phyloP scores from a whole-genome alignment of 2,797 vertebrate species.

The Anabacerthia variegaticeps region DNA sequence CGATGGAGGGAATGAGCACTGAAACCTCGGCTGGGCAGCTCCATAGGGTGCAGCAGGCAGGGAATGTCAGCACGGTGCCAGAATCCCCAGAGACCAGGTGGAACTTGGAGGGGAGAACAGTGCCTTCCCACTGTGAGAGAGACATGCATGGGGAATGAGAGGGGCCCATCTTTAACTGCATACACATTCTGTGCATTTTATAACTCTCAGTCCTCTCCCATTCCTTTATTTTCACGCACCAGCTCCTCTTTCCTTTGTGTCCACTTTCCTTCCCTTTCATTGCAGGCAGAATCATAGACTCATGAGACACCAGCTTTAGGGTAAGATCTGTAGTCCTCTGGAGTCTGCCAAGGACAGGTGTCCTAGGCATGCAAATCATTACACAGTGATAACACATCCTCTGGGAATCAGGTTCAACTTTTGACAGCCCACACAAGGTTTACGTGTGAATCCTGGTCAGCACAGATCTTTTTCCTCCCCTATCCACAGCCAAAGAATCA shows the following conservation, averaged over 20 bases:
- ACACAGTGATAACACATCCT: neutral
- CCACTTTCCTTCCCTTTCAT: neutral
- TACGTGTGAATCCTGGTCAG: neutral
- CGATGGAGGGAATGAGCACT: conserved; percentile 41
- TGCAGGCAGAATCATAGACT: neutral
- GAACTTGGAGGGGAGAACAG: neutral
- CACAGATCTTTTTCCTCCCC: neutral
- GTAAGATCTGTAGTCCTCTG: neutral
- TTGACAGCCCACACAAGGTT: neutral
- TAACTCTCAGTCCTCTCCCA: neutral
- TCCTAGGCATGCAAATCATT: neutral
- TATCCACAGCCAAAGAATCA: neutral
- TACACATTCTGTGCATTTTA: neutral
- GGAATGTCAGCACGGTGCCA: conserved; percentile 3
- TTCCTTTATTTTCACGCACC: neutral
- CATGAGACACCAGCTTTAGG: neutral
- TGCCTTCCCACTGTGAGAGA: neutral
- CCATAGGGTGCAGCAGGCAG: rapidly evolving
- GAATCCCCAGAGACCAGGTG: neutral
- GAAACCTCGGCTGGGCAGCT: conserved; percentile 29
- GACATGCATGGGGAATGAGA: rapidly evolving
- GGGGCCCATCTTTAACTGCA: neutral
- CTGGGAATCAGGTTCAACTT: neutral
- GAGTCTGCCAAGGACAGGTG: neutral
- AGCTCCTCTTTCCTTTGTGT: rapidly evolving